Conservation (phyloP, 1,140 invertebrate genomes). For the Zeugodacus cucurbitae region DNA sequence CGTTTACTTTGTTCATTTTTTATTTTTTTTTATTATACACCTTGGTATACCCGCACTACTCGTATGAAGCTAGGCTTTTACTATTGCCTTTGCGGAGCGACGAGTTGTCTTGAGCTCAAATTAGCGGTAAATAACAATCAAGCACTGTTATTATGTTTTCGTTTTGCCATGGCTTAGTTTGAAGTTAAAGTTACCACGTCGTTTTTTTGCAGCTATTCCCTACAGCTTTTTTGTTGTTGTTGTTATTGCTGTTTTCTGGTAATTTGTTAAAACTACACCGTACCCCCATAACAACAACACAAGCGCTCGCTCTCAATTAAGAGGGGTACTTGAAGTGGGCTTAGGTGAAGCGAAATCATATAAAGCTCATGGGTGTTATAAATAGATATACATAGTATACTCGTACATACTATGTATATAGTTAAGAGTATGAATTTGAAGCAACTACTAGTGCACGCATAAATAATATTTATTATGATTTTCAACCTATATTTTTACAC, state of each 20-base stretch:
- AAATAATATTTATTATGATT: background rate
- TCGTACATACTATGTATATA: background rate
- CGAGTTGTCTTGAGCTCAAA: background rate
- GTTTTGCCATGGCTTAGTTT: constrained; percentile 28
- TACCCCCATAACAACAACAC: background rate
- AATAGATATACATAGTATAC: background rate
- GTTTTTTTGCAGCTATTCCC: background rate
- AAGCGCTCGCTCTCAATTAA: background rate
- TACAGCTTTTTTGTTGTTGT: background rate
- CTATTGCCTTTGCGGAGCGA: background rate
- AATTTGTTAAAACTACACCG: constrained; percentile 4
- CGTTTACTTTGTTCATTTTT: background rate
- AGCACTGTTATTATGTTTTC: constrained; percentile 30
- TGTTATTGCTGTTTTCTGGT: background rate
- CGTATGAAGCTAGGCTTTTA: background rate
- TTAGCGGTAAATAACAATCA: constrained; percentile 33
- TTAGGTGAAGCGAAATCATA: background rate
- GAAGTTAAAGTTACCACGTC: constrained; percentile 8
- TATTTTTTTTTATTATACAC: background rate
- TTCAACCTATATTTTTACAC: background rate
- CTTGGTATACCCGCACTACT: background rate
- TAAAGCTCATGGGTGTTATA: background rate
- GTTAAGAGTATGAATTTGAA: background rate
- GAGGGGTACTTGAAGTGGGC: background rate
- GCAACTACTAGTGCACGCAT: background rate